Conservation (phyloP, 64 coral and sea anemone species). For the Dendrophyllia cribrosa region DNA sequence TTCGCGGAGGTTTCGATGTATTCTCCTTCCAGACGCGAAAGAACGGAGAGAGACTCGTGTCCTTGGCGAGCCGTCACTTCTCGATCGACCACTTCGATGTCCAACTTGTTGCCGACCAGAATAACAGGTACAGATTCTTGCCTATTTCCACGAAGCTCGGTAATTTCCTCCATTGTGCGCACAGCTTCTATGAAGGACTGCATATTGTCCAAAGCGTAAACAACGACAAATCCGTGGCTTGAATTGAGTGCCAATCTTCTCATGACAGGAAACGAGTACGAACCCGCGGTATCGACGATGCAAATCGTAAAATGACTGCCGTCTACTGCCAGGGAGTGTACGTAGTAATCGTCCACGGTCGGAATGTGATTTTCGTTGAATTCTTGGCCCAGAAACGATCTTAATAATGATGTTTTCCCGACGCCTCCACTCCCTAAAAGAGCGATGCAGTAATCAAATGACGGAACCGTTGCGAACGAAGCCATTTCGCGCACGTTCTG, state of each 20-base stretch:
- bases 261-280: constrained; percentile 84
- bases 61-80: constrained; percentile 34
- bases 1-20: constrained; percentile 88
- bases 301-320: constrained; percentile 59
- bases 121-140: neutral
- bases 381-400: constrained; percentile 70
- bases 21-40: constrained; percentile 62
- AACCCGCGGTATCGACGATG: constrained; percentile 83
- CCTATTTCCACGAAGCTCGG: constrained; percentile 11
- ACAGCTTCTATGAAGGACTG: constrained; percentile 77
- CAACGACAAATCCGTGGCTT: constrained; percentile 80
- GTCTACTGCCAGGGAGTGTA: constrained; percentile 58
- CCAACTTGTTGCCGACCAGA: constrained; percentile 81
- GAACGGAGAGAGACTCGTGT: constrained; percentile 40
- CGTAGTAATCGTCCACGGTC: constrained; percentile 80
- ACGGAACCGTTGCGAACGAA: constrained; percentile 30
- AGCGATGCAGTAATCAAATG: constrained; percentile 78
- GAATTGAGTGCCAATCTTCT: constrained; percentile 59
- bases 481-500: constrained; percentile 19
- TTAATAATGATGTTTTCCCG: constrained; percentile 82
- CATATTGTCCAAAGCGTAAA: constrained; percentile 73
- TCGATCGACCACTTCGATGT: constrained; percentile 57
- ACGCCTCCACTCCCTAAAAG: constrained; percentile 76
- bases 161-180: constrained; percentile 60
- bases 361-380: constrained; percentile 84